Base-by-base conservation (phyloP, 2,113 vertebrate species). In the Callospermophilus lateralis region DNA sequence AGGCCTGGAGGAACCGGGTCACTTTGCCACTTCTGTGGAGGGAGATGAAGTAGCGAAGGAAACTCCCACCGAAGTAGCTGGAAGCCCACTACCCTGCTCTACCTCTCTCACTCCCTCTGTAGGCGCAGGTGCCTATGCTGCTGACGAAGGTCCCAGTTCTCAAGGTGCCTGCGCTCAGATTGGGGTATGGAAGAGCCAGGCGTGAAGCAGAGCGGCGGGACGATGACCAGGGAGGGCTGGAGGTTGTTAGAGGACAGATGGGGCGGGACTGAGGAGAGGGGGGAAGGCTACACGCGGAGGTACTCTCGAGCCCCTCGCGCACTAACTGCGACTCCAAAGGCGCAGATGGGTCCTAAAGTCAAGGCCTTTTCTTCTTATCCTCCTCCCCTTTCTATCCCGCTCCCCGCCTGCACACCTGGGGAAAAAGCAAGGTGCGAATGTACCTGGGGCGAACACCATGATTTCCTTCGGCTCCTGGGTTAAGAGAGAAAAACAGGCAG, bases 361-460 rank as follows among this genome's bases (percentile, higher is more conserved):
- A 51, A 95, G 96, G 93, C 94, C 95, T 89, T 74, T 73, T 73
- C 83, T 45, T 76, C n/a, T 13, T 16, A 2, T 15, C 12, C 42
- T 48, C 70, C 79, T 72, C 24, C 55, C 83, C 80, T 24, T 79
- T 28, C 77, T 83, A 61, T 53, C 96, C 93, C 39, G 8, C 65
- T 92, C 84, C 93, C 96, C 4, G 7, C 6, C 89, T 51, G 61
- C 81, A 76, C 85, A 61, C 84, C 22, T 17, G 24, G 87, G 34
- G 95, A 51, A 22, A 48, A 84, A 89, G 72, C 61, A 95, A 48
- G 67, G 92, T 95, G 93, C 65, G 67, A n/a, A 90, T 72, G 93
- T 97, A 99, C 99, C 99, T 99, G 99, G 98, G 96, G 98, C 98
- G 83, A 99, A 98, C 85, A 99, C 99, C 99, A 99, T 99, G 98